phyloP scores from a whole-genome alignment of 2,888 invertebrate species.

The Eristalinus aeneus region DNA sequence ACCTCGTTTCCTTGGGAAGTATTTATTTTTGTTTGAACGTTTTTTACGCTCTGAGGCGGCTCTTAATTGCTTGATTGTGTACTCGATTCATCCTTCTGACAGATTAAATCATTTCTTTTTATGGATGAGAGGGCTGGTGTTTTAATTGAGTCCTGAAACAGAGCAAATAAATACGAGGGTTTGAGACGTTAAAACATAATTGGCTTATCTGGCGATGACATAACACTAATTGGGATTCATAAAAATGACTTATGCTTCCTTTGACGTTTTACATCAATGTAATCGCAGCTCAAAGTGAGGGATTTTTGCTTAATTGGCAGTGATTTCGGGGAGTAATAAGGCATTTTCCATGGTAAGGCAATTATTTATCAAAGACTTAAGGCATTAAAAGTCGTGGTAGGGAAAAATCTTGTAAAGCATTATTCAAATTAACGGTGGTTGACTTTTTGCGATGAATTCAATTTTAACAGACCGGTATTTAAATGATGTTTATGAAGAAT shows the following conservation, averaged over 20 bases:
- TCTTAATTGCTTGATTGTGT: constrained; percentile 33
- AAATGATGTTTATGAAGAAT: too few relatives aligned
- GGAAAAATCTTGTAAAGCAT: not conserved
- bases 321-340: not conserved
- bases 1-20: constrained; percentile 3
- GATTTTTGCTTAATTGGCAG: not conserved
- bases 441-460: too few relatives aligned
- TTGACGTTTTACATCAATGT: not conserved
- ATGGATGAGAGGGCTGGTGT: not conserved
- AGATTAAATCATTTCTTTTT: constrained; percentile 24
- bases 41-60: not conserved
- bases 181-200: not conserved
- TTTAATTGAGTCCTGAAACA: constrained; percentile 32
- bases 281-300: not conserved
- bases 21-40: not conserved
- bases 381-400: not conserved
- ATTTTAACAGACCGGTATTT: too few relatives aligned
- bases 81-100: not conserved
- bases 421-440: too few relatives aligned
- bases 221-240: not conserved
- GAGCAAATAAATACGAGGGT: not conserved
- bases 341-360: not conserved
- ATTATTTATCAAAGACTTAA: not conserved
- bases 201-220: not conserved
- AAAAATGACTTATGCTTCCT: not conserved